Conservation (phyloP, 2,888 invertebrate species). For the Ctenicera cuprea region DNA sequence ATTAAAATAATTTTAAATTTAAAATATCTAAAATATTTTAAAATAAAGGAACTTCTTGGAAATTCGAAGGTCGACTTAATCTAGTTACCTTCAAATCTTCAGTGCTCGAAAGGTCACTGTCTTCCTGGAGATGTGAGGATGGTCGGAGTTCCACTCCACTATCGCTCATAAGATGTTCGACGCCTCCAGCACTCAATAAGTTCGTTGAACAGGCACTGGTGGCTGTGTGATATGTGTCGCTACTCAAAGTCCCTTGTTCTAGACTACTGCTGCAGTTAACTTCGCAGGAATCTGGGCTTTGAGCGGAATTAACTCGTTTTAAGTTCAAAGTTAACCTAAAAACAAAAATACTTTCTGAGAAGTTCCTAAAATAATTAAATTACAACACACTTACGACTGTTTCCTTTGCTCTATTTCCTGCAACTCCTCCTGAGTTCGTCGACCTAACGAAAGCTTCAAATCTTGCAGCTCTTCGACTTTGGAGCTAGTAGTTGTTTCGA, state of each 20-base stretch:
- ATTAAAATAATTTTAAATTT: too few species aligned
- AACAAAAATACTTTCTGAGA: slow-evolving; percentile 47
- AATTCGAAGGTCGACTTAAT: too few species aligned
- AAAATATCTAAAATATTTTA: too few species aligned
- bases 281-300: slow-evolving; percentile 65
- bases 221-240: slow-evolving; percentile 86
- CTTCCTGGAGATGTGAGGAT: slow-evolving; percentile 71
- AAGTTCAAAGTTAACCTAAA: slow-evolving; percentile 82
- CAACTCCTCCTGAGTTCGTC: slow-evolving; percentile 73
- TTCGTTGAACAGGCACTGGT: slow-evolving; percentile 70
- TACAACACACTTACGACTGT: slow-evolving; percentile 70
- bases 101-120: slow-evolving; percentile 78
- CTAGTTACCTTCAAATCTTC: slow-evolving; percentile 74
- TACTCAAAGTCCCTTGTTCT: slow-evolving; percentile 69
- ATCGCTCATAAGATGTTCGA: slow-evolving; percentile 73
- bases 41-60: too few species aligned
- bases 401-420: slow-evolving; percentile 74
- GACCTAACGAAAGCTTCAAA: slow-evolving; percentile 71
- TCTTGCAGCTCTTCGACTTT: slow-evolving; percentile 62
- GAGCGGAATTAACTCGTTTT: slow-evolving; percentile 72
- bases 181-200: slow-evolving; percentile 54
- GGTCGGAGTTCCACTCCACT: slow-evolving; percentile 73
- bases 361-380: neutral
- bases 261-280: slow-evolving; percentile 68
- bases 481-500: slow-evolving; percentile 56